Base-by-base conservation (phyloP, 2,113 vertebrate species). In the Phoenicopterus ruber region DNA sequence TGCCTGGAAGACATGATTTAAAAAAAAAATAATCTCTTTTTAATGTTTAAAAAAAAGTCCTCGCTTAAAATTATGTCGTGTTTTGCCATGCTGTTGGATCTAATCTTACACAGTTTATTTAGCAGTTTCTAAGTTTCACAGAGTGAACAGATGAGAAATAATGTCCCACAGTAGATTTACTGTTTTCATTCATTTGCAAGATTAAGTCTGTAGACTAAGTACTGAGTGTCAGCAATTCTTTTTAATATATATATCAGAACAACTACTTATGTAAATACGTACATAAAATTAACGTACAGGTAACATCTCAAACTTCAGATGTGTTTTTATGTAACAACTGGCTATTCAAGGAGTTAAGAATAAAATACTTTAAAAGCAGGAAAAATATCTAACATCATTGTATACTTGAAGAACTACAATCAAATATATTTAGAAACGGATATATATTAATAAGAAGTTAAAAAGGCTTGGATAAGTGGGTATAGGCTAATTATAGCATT, bases 1-100 rank as follows among this genome's bases (percentile, higher is more conserved):
- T 98, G 94, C 92, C 96, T 98, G 91, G 81, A 97, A 97, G 89
- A 92, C 72, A 6, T 89, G 72, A 87, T 93, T 95, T 58, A 10
- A 83, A 88, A 86, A 89, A 55, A 55, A n/a, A n/a, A n/a, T 57
- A 32, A 49, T 7, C 32, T 29, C 32, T 29, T 57, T 54, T 54
- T 55, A n/a, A n/a, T n/a, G n/a, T 57, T 57, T 57, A 76, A 80
- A 49, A 66, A 55, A 50, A 46, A 17, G 29, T 32, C 25, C 24
- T 67, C 20, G 6, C 29, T 80, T 89, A n/a, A 71, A 96, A 90
- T 59, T 18, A 72, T 95, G 93, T 90, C 40, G 57, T 96, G 88
- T 96, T 96, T 96, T 93, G 61, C 47, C 76, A 59, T 93, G 74
- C 73, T 96, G 77, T 90, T 96, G 88, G 62, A 71, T 90, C 83